phyloP scores from a whole-genome alignment of 2,113 vertebrate species.

The Pedetes capensis region DNA sequence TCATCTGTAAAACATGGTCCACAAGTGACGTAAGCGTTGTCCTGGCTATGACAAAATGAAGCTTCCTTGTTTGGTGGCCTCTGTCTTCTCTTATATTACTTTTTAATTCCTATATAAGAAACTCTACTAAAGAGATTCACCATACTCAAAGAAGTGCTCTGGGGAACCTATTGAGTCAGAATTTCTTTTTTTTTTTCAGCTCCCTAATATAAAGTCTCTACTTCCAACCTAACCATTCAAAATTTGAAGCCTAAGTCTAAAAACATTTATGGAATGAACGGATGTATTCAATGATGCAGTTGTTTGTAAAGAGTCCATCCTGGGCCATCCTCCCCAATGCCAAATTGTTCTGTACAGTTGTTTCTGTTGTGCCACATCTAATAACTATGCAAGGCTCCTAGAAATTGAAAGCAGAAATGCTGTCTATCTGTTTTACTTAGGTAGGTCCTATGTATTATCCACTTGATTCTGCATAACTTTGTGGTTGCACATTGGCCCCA shows the following conservation, averaged over 20 bases:
- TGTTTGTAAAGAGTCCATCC: not conserved
- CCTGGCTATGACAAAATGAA: not conserved
- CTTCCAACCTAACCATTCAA: not conserved
- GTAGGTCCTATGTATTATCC: not conserved
- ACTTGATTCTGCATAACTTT: not conserved
- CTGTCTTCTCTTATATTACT: not conserved
- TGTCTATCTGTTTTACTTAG: not conserved
- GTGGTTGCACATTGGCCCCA: not conserved
- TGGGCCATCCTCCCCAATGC: not conserved
- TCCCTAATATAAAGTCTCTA: not conserved
- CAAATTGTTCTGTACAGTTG: not conserved
- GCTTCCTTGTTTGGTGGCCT: not conserved
- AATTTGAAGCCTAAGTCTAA: not conserved
- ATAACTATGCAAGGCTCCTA: not conserved
- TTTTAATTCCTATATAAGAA: not conserved
- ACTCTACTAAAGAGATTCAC: not conserved
- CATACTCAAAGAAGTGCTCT: not conserved
- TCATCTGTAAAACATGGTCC: not conserved
- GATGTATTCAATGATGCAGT: not conserved
- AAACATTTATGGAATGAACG: not conserved
- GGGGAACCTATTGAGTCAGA: not conserved
- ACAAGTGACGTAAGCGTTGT: not conserved
- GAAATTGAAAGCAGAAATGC: not conserved
- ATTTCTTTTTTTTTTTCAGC: not conserved
- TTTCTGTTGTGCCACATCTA: not conserved